phyloP scores from a whole-genome alignment of 2,797 vertebrate genomes.

The Megalops cyprinoides region DNA sequence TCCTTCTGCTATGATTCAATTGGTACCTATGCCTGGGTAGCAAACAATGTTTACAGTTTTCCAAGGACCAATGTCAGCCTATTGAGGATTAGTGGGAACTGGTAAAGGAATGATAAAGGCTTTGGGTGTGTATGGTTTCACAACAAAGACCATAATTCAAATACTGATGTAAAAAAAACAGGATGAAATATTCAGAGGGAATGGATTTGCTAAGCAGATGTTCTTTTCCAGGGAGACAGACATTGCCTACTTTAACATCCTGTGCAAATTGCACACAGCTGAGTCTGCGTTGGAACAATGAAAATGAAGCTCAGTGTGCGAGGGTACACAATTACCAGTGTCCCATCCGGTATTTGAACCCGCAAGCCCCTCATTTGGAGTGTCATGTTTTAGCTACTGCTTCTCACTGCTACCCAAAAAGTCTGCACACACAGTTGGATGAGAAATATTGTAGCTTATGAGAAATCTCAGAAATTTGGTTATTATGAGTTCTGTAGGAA shows the following conservation, averaged over 20 bases:
- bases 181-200: neutral
- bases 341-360: neutral
- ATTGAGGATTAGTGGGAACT: neutral
- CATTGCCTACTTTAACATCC: too few species aligned
- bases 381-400: neutral
- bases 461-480: too few species aligned
- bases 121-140: neutral
- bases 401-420: neutral
- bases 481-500: neutral
- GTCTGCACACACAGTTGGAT: too few species aligned
- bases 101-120: neutral
- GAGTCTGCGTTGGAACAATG: neutral
- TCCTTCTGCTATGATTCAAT: too few species aligned
- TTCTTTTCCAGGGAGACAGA: neutral
- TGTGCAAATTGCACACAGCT: too few species aligned
- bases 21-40: too few species aligned
- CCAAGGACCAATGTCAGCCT: neutral
- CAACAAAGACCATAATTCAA: neutral
- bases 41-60: too few species aligned
- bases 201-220: neutral
- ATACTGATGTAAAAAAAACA: neutral
- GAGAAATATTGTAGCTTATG: too few species aligned
- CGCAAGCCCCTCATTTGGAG: neutral
- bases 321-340: neutral
- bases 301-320: neutral